These are phyloP conservation scores for Mesorhabditis sp. DNA, from an alignment of 2,888 invertebrate species.

Conservation along the genomic window DNA sequence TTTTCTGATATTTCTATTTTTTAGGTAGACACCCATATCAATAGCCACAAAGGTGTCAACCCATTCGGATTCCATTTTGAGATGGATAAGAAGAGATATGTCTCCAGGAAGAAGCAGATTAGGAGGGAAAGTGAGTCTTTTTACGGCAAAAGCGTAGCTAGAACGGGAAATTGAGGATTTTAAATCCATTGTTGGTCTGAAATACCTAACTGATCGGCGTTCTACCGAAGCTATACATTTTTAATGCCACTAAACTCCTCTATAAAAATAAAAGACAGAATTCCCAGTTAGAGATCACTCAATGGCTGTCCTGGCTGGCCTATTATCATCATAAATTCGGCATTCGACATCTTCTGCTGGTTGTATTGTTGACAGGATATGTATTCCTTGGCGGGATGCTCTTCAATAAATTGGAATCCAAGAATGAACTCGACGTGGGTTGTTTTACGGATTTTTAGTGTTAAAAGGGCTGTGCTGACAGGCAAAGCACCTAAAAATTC, in stretches of 20 bases:
- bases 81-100: slow-evolving; percentile 33
- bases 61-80: slow-evolving; percentile 44
- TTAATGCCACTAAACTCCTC: too few relatives aligned
- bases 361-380: slow-evolving; percentile 30
- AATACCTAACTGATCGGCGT: too few relatives aligned
- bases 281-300: slow-evolving; percentile 25
- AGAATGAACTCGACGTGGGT: slow-evolving; percentile 26
- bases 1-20: background rate
- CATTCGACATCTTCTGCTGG: slow-evolving; percentile 36
- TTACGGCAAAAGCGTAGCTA: background rate
- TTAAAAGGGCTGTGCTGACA: too few relatives aligned
- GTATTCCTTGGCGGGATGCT: slow-evolving; percentile 39
- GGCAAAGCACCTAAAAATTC: too few relatives aligned
- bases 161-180: too few relatives aligned
- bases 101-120: slow-evolving; percentile 23
- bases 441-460: too few relatives aligned
- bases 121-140: slow-evolving; percentile 23
- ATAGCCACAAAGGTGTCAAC: slow-evolving; percentile 26
- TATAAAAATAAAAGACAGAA: too few relatives aligned
- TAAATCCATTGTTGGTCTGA: too few relatives aligned
- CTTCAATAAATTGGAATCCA: slow-evolving; percentile 37
- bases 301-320: slow-evolving; percentile 37
- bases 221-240: too few relatives aligned
- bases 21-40: slow-evolving; percentile 30
- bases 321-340: slow-evolving; percentile 46